phyloP scores from a whole-genome alignment of 2,888 invertebrate genomes.

The Buathra laborator region DNA sequence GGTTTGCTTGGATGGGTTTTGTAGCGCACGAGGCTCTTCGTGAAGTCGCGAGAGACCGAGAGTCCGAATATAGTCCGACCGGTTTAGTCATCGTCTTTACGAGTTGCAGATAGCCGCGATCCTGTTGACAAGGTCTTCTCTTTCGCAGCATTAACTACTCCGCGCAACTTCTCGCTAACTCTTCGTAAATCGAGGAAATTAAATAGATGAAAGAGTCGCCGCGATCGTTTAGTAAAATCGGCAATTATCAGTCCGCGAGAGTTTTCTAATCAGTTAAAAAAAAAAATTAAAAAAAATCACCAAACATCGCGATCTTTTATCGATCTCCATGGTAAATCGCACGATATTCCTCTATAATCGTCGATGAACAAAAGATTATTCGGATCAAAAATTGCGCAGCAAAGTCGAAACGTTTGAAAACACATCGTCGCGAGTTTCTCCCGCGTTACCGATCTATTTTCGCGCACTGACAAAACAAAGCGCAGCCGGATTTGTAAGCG shows the following conservation, averaged over 20 bases:
- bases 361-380: neutral
- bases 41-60: constrained; percentile 59
- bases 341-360: neutral
- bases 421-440: neutral
- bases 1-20: constrained; percentile 54
- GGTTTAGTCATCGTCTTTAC: constrained; percentile 72
- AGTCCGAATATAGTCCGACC: constrained; percentile 73
- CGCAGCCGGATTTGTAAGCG: constrained; percentile 2
- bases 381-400: constrained; percentile 16
- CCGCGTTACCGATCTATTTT: constrained; percentile 31
- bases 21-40: constrained; percentile 53
- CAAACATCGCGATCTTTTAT: neutral
- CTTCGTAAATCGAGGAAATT: neutral
- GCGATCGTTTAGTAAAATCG: neutral
- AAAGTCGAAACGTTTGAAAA: neutral
- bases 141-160: constrained; percentile 36
- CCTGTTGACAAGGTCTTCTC: constrained; percentile 70
- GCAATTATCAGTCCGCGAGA: neutral
- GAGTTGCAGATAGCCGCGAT: constrained; percentile 56
- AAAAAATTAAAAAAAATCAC: neutral
- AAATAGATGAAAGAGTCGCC: neutral
- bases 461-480: constrained; percentile 36
- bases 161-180: neutral
- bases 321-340: neutral
- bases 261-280: neutral